Evolutionary conservation across 2,888 invertebrate genomes (phyloP), one percentile per base, ranked within the genome.

Genomic region (Quadroppia sp.): DNA sequence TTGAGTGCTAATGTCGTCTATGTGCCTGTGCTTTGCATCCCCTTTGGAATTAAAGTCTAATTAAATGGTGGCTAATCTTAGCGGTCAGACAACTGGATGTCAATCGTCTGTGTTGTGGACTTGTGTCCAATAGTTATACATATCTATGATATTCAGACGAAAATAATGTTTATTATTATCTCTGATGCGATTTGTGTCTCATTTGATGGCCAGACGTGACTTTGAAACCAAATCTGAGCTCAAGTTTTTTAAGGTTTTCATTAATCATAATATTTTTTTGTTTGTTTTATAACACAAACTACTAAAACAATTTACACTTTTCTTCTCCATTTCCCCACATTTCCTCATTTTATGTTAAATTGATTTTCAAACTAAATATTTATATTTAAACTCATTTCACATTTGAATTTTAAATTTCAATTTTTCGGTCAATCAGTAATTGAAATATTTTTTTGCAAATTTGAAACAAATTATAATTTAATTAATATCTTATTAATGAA

Each of bases 21-120:
- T 42, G n/a, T n/a, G 9, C 61, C 61, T 36, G 69, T 69, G 69
- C 42, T 69, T 69, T 45, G 15, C 69, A 69, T 69, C 69, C 69
- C 69, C 25, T 69, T 69, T 42, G 69, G 42, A 42, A 40, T 67
- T 45, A 45, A 40, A 23, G 20, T 69, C 69, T 42, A 69, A 69
- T 69, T 69, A 69, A 69, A 69, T 23, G 7, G 15, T 30, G 69
- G 40, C 45, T 69, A 69, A 69, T 69, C 69, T 42, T 15, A 45
- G 45, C 17, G 69, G 69, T 69, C 42, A 42, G 61, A 20, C 9
- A 25, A 56, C 28, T 56, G 56, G 30, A 28, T 11, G 15, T 56
- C 20, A 56, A 28, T 25, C 28, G 30, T 15, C 17, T 15, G 15
- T 28, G 23, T 53, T 20, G 32, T 15, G 3, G 50, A 20, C 20